phyloP scores from a whole-genome alignment of 2,797 vertebrate species.

The Acomys russatus region DNA sequence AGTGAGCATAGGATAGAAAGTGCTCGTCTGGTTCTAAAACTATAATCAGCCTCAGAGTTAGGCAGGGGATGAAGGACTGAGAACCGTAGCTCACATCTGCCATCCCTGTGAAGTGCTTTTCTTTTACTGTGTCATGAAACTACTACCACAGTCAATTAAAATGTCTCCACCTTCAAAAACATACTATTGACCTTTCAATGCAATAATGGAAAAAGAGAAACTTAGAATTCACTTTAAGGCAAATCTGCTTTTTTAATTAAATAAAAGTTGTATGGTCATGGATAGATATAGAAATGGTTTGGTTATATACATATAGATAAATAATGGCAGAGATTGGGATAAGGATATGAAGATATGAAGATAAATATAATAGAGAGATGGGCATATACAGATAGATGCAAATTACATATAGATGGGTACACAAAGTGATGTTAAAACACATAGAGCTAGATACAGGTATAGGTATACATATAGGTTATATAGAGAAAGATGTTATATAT shows the following conservation, averaged over 20 bases:
- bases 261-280: neutral
- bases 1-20: neutral
- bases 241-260: neutral
- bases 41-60: neutral
- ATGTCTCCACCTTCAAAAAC: neutral
- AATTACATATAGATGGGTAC: neutral
- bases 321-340: neutral
- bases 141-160: neutral
- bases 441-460: neutral
- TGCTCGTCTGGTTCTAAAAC: neutral
- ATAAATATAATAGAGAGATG: neutral
- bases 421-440: neutral
- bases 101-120: neutral
- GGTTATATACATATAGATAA: neutral
- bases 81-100: neutral
- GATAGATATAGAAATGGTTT: neutral
- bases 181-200: neutral
- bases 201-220: neutral
- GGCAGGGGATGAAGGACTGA: neutral
- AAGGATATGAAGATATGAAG: neutral
- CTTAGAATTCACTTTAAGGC: neutral
- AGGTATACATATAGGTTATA: neutral
- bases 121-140: neutral
- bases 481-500: neutral
- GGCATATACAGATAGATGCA: neutral